Evolutionary conservation across 2,888 invertebrate species (phyloP).

Genomic region (Zhuqinia jingwanae): DNA sequence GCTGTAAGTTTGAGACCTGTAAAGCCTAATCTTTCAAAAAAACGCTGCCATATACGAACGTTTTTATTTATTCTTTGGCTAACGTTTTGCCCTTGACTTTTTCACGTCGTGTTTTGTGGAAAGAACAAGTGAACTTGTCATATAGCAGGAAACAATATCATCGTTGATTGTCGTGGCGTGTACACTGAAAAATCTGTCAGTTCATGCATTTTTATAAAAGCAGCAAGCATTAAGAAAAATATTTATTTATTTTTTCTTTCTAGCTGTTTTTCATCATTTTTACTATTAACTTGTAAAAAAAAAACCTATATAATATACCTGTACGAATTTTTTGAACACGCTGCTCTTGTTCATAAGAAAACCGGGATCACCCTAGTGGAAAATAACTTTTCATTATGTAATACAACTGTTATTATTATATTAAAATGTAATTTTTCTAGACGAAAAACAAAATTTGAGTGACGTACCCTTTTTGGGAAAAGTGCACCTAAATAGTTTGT

Average conservation of each 20-base stretch:
- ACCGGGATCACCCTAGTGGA: slow-evolving; percentile 51
- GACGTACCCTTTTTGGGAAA: slow-evolving; percentile 49
- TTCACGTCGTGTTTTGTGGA: slow-evolving; percentile 19
- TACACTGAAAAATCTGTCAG: slow-evolving; percentile 21
- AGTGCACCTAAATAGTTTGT: slow-evolving; percentile 32
- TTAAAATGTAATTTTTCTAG: slow-evolving; percentile 29
- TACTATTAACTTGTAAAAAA: neutral
- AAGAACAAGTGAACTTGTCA: slow-evolving; percentile 1
- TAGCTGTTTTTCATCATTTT: slow-evolving; percentile 33
- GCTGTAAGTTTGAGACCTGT: neutral
- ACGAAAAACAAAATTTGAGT: slow-evolving; percentile 34
- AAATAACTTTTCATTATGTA: slow-evolving; percentile 63
- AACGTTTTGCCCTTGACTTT: slow-evolving; percentile 36
- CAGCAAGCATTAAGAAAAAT: slow-evolving; percentile 16
- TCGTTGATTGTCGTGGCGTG: slow-evolving; percentile 5
- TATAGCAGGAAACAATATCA: neutral
- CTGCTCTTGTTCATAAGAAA: neutral
- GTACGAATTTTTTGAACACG: neutral
- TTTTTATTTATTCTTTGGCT: neutral
- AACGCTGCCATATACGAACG: neutral
- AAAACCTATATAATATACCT: neutral
- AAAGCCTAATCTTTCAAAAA: too few relatives aligned
- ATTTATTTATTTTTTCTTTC: slow-evolving; percentile 25
- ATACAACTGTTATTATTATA: neutral
- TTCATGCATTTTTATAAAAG: slow-evolving; percentile 26